These are phyloP conservation scores for Lepilemur ruficaudatus DNA, from an alignment of 2,797 vertebrate species.

Conservation along the genomic window DNA sequence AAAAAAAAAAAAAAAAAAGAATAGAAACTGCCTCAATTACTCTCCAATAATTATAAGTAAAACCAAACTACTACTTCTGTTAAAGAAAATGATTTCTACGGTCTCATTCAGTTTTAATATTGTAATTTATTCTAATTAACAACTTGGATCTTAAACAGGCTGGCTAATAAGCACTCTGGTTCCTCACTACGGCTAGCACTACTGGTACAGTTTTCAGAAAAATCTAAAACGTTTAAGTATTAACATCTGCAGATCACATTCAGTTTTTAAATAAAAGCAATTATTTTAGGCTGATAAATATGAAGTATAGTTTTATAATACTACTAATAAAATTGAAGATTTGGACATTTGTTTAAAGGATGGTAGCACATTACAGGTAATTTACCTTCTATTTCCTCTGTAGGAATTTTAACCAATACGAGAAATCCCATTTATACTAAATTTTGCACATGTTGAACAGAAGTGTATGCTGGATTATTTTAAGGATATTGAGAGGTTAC, in stretches of 20 bases:
- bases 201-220: not conserved
- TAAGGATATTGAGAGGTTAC: not conserved
- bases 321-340: not conserved
- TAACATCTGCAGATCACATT: not conserved
- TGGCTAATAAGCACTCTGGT: conserved; percentile 32
- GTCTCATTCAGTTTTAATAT: not conserved
- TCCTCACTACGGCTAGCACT: not conserved
- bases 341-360: not conserved
- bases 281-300: not conserved
- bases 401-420: not conserved
- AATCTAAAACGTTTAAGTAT: conserved; percentile 15
- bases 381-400: not conserved
- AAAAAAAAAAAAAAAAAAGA: not conserved
- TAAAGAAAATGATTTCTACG: not conserved
- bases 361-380: not conserved
- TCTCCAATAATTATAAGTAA: not conserved
- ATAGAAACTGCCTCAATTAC: not conserved
- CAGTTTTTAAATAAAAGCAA: not conserved
- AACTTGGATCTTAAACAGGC: not conserved
- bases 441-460: not conserved
- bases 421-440: not conserved
- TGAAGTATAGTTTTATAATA: not conserved
- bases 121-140: conserved; percentile 2
- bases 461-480: not conserved
- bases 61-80: not conserved